Evolutionary conservation across 2,797 vertebrate species (phyloP).

Genomic region (Melanotaenia maccullochi): DNA sequence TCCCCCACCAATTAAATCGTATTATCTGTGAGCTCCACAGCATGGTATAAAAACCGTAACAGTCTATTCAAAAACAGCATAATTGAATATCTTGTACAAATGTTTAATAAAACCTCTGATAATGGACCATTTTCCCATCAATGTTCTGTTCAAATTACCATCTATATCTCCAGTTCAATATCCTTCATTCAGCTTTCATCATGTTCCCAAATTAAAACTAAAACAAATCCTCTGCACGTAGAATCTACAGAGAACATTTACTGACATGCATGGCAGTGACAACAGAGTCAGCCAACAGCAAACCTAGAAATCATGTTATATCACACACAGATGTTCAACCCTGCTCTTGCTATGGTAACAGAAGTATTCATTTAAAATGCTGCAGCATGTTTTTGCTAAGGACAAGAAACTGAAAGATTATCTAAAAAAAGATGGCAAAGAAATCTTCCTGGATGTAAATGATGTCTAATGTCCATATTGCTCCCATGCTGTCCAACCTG

Average conservation of each 20-base stretch:
- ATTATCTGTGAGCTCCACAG: slow-evolving; percentile 24
- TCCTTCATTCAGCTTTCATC: slow-evolving; percentile 27
- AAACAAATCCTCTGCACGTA: slow-evolving; percentile 30
- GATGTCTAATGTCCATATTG: slow-evolving; percentile 68
- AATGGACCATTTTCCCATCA: slow-evolving; percentile 14
- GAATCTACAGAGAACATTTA: slow-evolving; percentile 33
- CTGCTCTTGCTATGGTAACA: slow-evolving; percentile 2
- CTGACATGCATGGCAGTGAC: slow-evolving; percentile 39
- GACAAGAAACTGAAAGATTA: slow-evolving; percentile 26
- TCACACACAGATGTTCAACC: slow-evolving; percentile 41
- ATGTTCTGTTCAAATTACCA: slow-evolving; percentile 17
- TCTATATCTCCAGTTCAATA: slow-evolving; percentile 16
- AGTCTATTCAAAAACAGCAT: background rate
- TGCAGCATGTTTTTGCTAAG: slow-evolving; percentile 17
- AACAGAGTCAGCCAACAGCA: slow-evolving; percentile 33
- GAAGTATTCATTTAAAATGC: slow-evolving; percentile 10
- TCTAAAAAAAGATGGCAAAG: slow-evolving; percentile 30
- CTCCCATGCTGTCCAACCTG: slow-evolving; percentile 51
- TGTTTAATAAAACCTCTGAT: slow-evolving; percentile 16
- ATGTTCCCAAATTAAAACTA: slow-evolving; percentile 19
- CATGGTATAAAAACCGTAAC: background rate
- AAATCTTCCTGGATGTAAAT: slow-evolving; percentile 66
- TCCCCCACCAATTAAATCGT: slow-evolving; percentile 2
- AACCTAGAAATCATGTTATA: slow-evolving; percentile 41
- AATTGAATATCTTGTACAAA: slow-evolving; percentile 31